Percentiles rank a stretch among this genome's conserved stretches.
Conservation (phyloP, 1,140 invertebrate species). For the Phortica variegata region DNA sequence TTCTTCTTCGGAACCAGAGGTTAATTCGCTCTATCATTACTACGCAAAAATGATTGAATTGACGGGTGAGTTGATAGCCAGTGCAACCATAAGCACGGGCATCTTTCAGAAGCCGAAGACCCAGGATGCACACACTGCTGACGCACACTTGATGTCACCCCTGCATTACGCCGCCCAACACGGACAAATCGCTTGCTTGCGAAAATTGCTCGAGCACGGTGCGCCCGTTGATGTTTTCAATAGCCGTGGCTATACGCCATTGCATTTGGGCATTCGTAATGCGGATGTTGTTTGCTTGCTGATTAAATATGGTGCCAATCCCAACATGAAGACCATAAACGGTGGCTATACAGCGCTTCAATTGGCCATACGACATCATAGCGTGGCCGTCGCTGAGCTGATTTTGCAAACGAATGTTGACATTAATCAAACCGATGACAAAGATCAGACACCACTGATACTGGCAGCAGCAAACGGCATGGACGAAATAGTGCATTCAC, state of each 20-base stretch:
- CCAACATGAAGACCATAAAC: conserved; percentile 44
- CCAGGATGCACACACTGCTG: conserved; percentile 60
- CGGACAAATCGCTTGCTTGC: conserved; percentile 60
- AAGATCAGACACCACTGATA: conserved; percentile 62
- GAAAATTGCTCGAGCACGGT: conserved; percentile 79
- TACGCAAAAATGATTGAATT: conserved; percentile 63
- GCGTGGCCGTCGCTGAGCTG: conserved; percentile 59
- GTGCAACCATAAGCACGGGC: no score
- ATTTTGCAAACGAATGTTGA: conserved; percentile 63
- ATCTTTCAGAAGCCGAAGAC: conserved; percentile 19
- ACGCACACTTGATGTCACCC: conserved; percentile 60
- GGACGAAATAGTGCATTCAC: conserved; percentile 57
- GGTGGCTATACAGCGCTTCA: conserved; percentile 48
- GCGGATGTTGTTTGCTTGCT: conserved; percentile 32
- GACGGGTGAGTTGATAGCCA: conserved; percentile 57
- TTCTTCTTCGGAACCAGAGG: conserved; percentile 10
- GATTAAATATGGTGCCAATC: conserved; percentile 42
- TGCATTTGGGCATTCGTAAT: conserved; percentile 84
- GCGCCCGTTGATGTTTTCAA: conserved; percentile 79
- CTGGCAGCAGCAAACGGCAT: conserved; percentile 59
- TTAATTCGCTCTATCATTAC: conserved; percentile 57
- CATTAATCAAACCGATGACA: conserved; percentile 61
- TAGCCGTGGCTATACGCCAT: conserved; percentile 86
- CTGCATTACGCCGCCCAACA: conserved; percentile 65
- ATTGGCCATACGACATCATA: conserved; percentile 45